Conservation (phyloP, 2,113 vertebrate species). For the Cercopithecus mona region DNA sequence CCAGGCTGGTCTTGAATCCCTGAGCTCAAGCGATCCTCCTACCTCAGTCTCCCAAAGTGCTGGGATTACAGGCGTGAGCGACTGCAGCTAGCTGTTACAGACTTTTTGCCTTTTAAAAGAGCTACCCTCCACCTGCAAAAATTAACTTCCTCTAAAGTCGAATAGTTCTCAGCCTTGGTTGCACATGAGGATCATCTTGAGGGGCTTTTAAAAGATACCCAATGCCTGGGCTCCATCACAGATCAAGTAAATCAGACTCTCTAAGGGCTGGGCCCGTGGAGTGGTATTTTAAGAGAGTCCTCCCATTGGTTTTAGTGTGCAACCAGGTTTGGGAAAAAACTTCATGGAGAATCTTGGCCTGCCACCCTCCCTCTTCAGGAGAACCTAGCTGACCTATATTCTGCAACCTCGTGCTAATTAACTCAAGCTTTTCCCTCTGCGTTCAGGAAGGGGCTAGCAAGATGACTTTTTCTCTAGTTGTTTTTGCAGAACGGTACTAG, state of each 20-base stretch:
- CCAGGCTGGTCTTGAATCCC: too few relatives aligned
- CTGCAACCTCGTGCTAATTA: neutral
- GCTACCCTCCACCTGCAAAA: neutral
- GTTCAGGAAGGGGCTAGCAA: neutral
- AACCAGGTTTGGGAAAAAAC: neutral
- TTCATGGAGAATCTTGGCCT: neutral
- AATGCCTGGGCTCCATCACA: too few relatives aligned
- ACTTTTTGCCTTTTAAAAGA: neutral
- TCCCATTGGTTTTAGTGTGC: neutral
- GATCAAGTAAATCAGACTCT: neutral
- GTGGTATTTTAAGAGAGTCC: neutral
- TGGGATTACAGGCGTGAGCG: too few relatives aligned
- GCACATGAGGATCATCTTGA: neutral
- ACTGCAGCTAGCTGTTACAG: neutral
- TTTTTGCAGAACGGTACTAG: neutral
- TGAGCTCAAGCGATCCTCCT: too few relatives aligned
- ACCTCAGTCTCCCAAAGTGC: too few relatives aligned
- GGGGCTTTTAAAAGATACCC: neutral
- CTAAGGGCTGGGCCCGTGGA: neutral
- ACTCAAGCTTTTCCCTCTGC: neutral
- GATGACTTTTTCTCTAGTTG: neutral
- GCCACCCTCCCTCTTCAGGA: neutral
- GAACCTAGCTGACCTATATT: neutral
- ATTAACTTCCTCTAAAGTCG: neutral
- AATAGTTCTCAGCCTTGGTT: neutral